A percentile compares a stretch with the other conserved stretches of the same genome.
phyloP scores from a whole-genome alignment of 2,797 vertebrate species.

The Paratrypauchen microcephalus region DNA sequence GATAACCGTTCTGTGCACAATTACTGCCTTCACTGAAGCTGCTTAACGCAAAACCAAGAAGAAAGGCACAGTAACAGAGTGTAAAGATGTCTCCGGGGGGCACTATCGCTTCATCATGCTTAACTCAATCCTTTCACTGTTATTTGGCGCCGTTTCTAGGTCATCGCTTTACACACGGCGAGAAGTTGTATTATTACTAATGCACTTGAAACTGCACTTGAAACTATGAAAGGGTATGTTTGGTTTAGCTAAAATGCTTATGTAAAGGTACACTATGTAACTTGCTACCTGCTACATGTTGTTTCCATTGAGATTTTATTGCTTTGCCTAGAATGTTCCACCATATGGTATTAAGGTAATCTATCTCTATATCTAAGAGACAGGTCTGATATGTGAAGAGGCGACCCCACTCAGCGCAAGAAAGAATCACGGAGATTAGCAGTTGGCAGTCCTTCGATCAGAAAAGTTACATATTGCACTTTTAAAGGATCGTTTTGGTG shows the following conservation, averaged over 20 bases:
- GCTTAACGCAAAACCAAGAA: conserved; percentile 45
- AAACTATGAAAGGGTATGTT: background rate
- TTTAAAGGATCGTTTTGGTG: background rate
- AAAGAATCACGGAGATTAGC: too few species aligned
- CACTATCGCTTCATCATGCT: conserved; percentile 42
- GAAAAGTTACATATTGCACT: too few species aligned
- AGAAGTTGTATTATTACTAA: conserved; percentile 12
- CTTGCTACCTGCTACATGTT: too few species aligned
- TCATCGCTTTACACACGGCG: conserved; percentile 15
- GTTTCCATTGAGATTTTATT: too few species aligned
- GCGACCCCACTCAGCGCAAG: too few species aligned
- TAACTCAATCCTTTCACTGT: conserved; percentile 25
- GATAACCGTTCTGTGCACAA: conserved; percentile 57
- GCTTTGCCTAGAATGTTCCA: too few species aligned
- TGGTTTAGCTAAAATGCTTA: background rate
- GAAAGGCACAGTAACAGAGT: conserved; percentile 32
- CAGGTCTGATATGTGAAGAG: too few species aligned
- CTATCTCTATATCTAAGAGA: too few species aligned
- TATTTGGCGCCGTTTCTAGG: conserved; percentile 26
- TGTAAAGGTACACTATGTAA: too few species aligned
- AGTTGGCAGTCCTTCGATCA: too few species aligned
- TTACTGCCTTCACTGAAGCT: conserved; percentile 61
- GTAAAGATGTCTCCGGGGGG: conserved; percentile 43
- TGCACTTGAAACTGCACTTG: background rate
- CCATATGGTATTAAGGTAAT: too few species aligned